Percentiles rank a stretch among this genome's conserved stretches.
Evolutionary conservation across 2,113 vertebrate genomes (phyloP).

Genomic region (Tachycineta bicolor): DNA sequence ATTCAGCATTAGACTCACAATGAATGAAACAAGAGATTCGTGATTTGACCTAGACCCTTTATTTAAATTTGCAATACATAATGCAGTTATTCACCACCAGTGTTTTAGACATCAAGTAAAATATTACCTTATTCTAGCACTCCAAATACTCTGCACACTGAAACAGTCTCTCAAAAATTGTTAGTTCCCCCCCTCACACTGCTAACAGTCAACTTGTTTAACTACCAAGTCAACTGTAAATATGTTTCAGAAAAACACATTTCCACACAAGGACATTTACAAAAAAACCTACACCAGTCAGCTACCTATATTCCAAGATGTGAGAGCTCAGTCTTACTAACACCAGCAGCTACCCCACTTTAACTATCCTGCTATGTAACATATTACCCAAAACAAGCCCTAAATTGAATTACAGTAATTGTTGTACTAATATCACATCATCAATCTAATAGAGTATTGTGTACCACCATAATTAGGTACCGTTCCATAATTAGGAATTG

Average conservation of each 20-base stretch:
- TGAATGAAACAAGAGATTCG: background rate
- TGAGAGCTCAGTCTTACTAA: background rate
- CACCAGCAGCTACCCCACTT: background rate
- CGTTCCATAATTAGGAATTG: background rate
- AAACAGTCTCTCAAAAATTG: background rate
- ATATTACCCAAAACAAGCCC: background rate
- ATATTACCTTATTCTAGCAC: background rate
- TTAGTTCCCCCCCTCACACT: background rate
- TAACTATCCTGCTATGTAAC: background rate
- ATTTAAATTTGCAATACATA: background rate
- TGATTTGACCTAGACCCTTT: background rate
- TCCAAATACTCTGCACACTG: background rate
- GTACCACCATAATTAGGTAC: background rate
- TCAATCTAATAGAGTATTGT: background rate
- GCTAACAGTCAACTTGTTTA: background rate
- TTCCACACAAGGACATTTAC: background rate
- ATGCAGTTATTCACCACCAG: background rate
- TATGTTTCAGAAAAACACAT: background rate
- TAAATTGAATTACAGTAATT: conserved; percentile 4
- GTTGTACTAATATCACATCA: background rate
- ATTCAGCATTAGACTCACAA: background rate
- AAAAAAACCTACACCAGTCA: background rate
- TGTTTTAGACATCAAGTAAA: background rate
- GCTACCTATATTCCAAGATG: background rate
- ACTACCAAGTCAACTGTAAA: background rate